These are phyloP conservation scores for Rhopalosiphum nymphaeae DNA, from an alignment of 2,888 invertebrate genomes.

Conservation along the genomic window DNA sequence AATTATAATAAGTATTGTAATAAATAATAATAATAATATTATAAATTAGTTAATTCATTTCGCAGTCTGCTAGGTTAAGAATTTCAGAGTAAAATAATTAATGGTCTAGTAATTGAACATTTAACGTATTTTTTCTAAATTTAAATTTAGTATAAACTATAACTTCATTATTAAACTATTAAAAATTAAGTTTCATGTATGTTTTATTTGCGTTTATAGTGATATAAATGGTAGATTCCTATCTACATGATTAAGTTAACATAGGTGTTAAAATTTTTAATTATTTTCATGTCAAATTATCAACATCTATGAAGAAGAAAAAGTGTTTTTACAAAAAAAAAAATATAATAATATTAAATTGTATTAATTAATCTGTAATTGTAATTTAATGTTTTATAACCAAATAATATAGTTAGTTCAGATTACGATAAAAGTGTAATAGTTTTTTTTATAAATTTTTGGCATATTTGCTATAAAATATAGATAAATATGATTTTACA, in stretches of 20 bases:
- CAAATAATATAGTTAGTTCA: too few species aligned
- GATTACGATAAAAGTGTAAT: too few species aligned
- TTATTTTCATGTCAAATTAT: not conserved
- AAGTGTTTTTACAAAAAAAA: too few species aligned
- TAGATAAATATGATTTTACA: too few species aligned
- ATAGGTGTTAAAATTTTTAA: not conserved
- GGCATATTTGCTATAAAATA: too few species aligned
- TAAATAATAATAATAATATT: not conserved
- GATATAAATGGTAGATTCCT: not conserved
- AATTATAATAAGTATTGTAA: not conserved
- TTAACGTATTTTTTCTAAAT: not conserved
- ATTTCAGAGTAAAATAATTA: not conserved
- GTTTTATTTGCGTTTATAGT: not conserved
- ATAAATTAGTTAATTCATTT: not conserved
- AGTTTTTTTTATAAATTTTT: too few species aligned
- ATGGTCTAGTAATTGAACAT: not conserved
- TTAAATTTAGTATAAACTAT: not conserved
- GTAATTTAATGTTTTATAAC: too few species aligned
- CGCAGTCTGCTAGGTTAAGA: not conserved
- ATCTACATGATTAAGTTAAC: not conserved
- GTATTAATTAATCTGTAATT: too few species aligned
- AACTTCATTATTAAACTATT: not conserved
- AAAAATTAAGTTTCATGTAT: not conserved
- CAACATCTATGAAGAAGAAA: too few species aligned
- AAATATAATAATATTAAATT: too few species aligned